A percentile compares a stretch with the other conserved stretches of the same genome.
Evolutionary conservation across 2,113 vertebrate species (phyloP).

Genomic region (Gallinago jamesoni): DNA sequence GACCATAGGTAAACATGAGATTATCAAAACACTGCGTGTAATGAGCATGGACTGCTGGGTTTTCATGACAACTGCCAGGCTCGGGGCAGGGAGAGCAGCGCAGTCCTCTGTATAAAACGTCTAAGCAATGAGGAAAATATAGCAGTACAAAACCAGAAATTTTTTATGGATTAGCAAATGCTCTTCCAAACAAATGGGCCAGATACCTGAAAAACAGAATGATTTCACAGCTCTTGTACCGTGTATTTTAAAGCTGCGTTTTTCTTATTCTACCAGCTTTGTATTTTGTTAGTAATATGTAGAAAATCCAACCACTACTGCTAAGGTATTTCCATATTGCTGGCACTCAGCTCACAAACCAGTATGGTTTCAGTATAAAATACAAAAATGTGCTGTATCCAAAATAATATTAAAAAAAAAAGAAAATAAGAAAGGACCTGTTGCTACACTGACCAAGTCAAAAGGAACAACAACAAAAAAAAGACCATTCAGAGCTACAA

Average conservation of each 20-base stretch:
- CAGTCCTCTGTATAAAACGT: neutral
- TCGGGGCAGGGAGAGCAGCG: neutral
- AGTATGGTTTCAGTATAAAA: constrained; percentile 73
- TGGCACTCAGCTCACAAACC: constrained; percentile 66
- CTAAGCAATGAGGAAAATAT: constrained; percentile 30
- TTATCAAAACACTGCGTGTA: constrained; percentile 9
- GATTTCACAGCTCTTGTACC: neutral
- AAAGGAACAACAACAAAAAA: neutral
- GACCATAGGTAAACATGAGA: neutral
- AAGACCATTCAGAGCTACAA: constrained; percentile 45
- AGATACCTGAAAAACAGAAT: neutral
- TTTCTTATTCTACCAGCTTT: constrained; percentile 24
- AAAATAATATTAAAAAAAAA: neutral
- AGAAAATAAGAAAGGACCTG: constrained; percentile 26
- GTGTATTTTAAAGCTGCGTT: neutral
- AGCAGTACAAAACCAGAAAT: constrained; percentile 12
- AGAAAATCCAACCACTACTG: constrained; percentile 42
- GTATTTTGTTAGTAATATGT: neutral
- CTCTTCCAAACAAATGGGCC: neutral
- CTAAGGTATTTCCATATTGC: constrained; percentile 45
- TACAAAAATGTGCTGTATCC: constrained; percentile 62
- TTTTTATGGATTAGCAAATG: neutral
- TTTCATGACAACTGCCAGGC: constrained; percentile 33
- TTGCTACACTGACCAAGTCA: constrained; percentile 56
- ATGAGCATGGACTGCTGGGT: constrained; percentile 45